Evolutionary conservation across 2,797 vertebrate species (phyloP), one percentile per base, ranked within the genome.

Genomic region (Sebastes ruberrimus): DNA sequence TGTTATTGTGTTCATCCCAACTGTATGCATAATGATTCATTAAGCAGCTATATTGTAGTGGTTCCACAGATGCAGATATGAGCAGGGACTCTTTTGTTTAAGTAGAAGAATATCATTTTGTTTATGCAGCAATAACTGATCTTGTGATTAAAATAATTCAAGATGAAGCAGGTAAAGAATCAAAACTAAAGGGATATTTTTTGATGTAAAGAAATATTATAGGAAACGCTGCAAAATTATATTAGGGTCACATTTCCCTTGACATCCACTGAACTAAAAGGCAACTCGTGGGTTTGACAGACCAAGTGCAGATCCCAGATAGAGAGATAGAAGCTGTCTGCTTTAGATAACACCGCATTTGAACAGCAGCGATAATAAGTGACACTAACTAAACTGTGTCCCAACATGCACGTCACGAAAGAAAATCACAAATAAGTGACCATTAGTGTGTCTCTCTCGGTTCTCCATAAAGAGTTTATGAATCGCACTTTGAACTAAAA

Each of bases 301-400:
- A 64, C n/a, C 69, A 46, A 56, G 62, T 38, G 46, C 76, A 73
- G 55, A 78, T 52, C 42, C 18, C 75, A 74, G 85, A 74, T 20
- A 49, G 18, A 49, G 18, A 74, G 83, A 74, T 20, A 20, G 2
- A 49, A 20, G 55, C 71, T 60, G 28, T 2, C 71, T 60, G 28
- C 8, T 60, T 64, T 0, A 60, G 80, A 88, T 80, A 78, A 74
- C 33, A 33, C 20, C 20, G 33, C 67, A 22, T 75, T 74, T 69
- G 56, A 83, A 66, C 25, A 46, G 64, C 14, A 84, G 62, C 23
- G 62, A 86, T 73, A 49, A 49, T 49, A 82, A 86, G 74, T 82
- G 67, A 33, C 65, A 74, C 60, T 23, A 28, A 53, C 35, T 68
- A 18, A 62, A 77, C 25, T 38, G 5, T 62, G 71, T 73, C 63